These are phyloP conservation scores for Acleris sparsana DNA, from an alignment of 2,888 invertebrate species.

Conservation along the genomic window DNA sequence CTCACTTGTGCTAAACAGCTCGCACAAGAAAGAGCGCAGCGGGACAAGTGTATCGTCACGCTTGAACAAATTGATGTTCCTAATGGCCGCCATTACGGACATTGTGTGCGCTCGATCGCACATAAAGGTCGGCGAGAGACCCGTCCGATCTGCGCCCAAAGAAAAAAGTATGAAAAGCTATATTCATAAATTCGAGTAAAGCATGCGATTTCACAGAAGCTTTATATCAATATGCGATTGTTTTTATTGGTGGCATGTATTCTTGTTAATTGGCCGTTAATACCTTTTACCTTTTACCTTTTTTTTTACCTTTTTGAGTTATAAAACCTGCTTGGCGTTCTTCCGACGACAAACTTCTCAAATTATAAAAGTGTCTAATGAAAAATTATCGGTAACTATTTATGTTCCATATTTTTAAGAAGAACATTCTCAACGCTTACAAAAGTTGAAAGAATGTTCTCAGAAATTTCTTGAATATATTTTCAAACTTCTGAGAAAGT, in stretches of 20 bases:
- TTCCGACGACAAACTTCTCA: no score
- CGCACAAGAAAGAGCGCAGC: conserved; percentile 57
- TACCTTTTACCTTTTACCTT: no score
- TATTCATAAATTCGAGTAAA: conserved; percentile 66
- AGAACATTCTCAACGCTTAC: no score
- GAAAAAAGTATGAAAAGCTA: conserved; percentile 61
- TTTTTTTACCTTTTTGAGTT: no score
- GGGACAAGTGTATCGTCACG: conserved; percentile 71
- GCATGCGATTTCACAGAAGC: conserved; percentile 54
- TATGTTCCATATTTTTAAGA: no score
- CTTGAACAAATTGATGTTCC: conserved; percentile 71
- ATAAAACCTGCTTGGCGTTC: no score
- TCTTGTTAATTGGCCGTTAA: not conserved
- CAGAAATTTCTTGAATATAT: no score
- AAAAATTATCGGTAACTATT: no score
- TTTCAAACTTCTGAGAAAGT: no score
- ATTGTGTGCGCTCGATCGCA: conserved; percentile 74
- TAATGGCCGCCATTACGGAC: conserved; percentile 74
- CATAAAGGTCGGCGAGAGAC: conserved; percentile 61
- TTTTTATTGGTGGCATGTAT: conserved; percentile 46
- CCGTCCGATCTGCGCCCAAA: conserved; percentile 56
- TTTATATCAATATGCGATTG: conserved; percentile 52
- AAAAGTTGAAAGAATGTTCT: no score
- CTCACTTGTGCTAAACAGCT: conserved; percentile 52
- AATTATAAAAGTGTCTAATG: no score